Base-by-base conservation (phyloP, 1,140 invertebrate species). In the Protaetia brevitarsis region DNA sequence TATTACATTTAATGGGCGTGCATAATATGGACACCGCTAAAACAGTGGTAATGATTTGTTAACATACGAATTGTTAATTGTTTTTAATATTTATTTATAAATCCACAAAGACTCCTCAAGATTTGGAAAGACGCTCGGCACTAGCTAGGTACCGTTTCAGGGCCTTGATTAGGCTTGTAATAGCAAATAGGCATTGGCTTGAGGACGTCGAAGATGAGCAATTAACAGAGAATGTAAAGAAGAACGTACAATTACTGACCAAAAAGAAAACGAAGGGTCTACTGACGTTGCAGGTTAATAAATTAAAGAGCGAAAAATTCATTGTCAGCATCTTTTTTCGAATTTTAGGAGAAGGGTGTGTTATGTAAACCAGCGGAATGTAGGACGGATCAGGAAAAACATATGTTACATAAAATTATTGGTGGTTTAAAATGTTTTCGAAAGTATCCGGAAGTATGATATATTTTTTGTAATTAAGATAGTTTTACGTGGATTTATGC, bases 391-490 rank as follows among this genome's bases (percentile, higher is more conserved):
- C 77, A 81, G 41, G 83, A 85, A 65, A 83, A 83, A 67, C 75
- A 79, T 65, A 79, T 82, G 68, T 74, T 85, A 34, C 80, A 79
- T 66, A 78, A 79, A 57, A 81, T 81, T 16, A 82, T 85, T 51
- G 82, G 84, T n/a, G 82, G 81, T 7, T 70, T 84, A 31, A 84
- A 83, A 75, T 83, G 82, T 69, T 85, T 84, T 69, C 80, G 82
- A 67, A 75, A 79, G 59, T 85, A 84, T 78, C 82, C 83, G 26
- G 79, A 80, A 23, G 23, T 27, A 58, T 27, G n/a, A 58, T 28
- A 30, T 58, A n/a, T 58, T 7, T 7, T 7, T 11, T 27, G n/a
- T 21, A 27, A 10, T n/a, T 16, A 45, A 13, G 19, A 21, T 45
- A 3, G 8, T 13, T 45, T 16, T 37, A 11, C 2, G 3, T 13